A percentile compares a stretch with the other conserved stretches of the same genome.
phyloP scores from a whole-genome alignment of 2,113 vertebrate genomes.

The Percopsis transmontana region DNA sequence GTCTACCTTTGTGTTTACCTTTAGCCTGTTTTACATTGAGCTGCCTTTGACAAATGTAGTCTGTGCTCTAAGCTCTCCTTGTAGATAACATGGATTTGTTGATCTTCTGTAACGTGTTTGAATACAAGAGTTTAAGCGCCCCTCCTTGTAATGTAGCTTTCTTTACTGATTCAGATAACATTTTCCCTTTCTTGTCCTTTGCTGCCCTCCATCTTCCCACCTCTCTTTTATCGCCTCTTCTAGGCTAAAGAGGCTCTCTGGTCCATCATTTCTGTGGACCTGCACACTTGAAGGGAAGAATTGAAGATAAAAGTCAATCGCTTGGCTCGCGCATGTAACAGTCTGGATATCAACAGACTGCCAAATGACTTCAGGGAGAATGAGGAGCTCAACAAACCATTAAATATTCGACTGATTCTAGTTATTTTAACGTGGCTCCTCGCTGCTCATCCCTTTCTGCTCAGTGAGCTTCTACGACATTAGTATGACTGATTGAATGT shows the following conservation, averaged over 20 bases:
- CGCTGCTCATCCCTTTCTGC: not conserved
- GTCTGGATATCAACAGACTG: not conserved
- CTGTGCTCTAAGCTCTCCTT: not conserved
- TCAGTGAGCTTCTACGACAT: not conserved
- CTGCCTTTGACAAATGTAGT: not conserved
- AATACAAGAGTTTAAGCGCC: conserved; percentile 6
- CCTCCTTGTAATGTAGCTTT: not conserved
- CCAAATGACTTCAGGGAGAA: not conserved
- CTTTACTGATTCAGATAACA: not conserved
- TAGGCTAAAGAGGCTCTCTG: not conserved
- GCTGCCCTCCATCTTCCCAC: not conserved
- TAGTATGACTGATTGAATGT: no score
- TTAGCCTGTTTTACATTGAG: not conserved
- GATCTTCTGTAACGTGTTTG: conserved; percentile 1
- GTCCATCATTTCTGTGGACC: not conserved
- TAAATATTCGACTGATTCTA: no score
- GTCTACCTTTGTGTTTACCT: not conserved
- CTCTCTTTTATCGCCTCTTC: not conserved
- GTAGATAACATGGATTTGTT: not conserved
- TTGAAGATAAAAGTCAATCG: not conserved
- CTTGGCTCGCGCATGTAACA: not conserved
- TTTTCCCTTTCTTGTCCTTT: not conserved
- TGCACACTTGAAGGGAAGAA: not conserved
- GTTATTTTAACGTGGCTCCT: no score
- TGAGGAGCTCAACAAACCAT: not conserved